Base-by-base conservation (phyloP, 2,797 vertebrate genomes). In the Otus scops region DNA sequence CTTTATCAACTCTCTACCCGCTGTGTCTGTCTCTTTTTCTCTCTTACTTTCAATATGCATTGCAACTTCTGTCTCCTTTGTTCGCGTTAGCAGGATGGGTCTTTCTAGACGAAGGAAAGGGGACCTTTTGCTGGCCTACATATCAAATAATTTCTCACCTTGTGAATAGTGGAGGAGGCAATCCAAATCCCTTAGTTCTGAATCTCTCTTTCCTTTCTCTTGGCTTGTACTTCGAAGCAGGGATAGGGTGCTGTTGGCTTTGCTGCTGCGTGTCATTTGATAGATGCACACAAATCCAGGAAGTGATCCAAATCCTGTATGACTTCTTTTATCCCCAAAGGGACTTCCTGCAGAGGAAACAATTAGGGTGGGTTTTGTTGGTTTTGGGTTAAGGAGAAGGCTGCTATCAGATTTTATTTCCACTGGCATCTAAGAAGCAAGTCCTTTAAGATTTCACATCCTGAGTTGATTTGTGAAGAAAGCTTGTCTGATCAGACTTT, bases 271-370 rank as follows among this genome's bases (percentile, higher is more conserved):
- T 84, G 81, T 91, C 17, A 1, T 84, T 91, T 92, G 95, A 95
- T 77, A 88, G 92, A 96, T 82, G 65, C 84, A 92, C 57, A 82
- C 80, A 82, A 94, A 95, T 96, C 59, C 95, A 97, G 94, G 97
- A 97, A 97, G 90, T 70, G 34, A 92, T 97, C 96, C 70, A 90
- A 96, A 95, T 97, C 96, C 92, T 92, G 93, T 96, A 96, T 97
- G 93, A 94, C 95, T 97, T 94, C 89, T 97, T 97, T 96, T 95
- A 96, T 95, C 90, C 96, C 97, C 96, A 91, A 88, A 96, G 95
- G 87, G 75, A 85, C 92, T 97, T 97, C 97, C 97, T 95, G 94
- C 80, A 97, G 96, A 97, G 97, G 96, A 97, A 98, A 96, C 93
- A 95, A 97, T 97, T 93, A 95, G 78, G 30, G 45, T 82, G 71